These are phyloP conservation scores for Eupithecia vulgata DNA, from an alignment of 2,888 invertebrate species.

Conservation along the genomic window DNA sequence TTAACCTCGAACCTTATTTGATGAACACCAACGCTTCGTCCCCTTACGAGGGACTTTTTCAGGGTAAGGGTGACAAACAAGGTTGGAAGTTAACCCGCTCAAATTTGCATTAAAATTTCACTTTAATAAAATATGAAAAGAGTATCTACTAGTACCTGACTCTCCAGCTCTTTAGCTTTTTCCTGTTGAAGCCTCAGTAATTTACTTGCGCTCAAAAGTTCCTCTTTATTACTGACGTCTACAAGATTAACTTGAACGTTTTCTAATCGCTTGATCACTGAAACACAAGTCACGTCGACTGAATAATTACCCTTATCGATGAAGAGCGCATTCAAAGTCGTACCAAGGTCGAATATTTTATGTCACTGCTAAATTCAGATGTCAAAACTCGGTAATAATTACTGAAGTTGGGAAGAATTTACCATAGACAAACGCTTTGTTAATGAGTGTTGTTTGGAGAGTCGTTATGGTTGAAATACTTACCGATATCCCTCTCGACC, in stretches of 20 bases:
- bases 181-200: conserved; percentile 81
- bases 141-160: conserved; percentile 72
- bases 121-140: conserved; percentile 11
- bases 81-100: not conserved
- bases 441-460: conserved; percentile 66
- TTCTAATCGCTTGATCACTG: conserved; percentile 80
- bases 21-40: not conserved
- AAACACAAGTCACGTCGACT: conserved; percentile 49
- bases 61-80: not conserved
- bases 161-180: conserved; percentile 75
- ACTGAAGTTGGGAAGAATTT: conserved; percentile 46
- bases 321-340: conserved; percentile 38
- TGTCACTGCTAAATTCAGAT: conserved; percentile 43
- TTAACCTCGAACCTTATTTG: not conserved
- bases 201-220: conserved; percentile 82
- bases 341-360: conserved; percentile 40
- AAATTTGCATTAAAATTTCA: not conserved
- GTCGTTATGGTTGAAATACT: conserved; percentile 55
- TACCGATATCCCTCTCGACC: conserved; percentile 91
- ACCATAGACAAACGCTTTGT: conserved; percentile 42
- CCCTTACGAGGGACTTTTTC: not conserved
- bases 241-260: conserved; percentile 85
- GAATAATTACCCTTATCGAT: conserved; percentile 41
- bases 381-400: conserved; percentile 49
- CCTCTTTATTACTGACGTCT: conserved; percentile 86